phyloP scores from a whole-genome alignment of 2,797 vertebrate species.

The Lepilemur ruficaudatus region DNA sequence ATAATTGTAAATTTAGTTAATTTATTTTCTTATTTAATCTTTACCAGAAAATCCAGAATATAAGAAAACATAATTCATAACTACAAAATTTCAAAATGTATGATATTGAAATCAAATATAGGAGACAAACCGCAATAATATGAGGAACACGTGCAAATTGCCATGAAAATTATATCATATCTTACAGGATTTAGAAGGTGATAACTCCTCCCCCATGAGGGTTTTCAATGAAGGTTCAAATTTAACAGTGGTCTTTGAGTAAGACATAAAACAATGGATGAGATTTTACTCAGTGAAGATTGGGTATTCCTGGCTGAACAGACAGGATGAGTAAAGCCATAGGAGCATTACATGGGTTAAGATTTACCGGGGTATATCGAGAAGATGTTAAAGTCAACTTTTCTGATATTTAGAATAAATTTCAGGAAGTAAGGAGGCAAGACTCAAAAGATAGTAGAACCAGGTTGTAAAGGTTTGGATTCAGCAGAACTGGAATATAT shows the following conservation, averaged over 20 bases:
- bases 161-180: neutral
- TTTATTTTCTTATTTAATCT: neutral
- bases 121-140: neutral
- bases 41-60: neutral
- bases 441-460: neutral
- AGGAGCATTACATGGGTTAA: neutral
- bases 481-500: neutral
- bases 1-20: neutral
- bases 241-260: neutral
- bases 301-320: neutral
- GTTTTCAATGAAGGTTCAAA: neutral
- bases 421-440: neutral
- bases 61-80: neutral
- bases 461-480: neutral
- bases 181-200: neutral
- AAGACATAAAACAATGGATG: neutral
- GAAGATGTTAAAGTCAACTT: neutral
- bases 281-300: neutral
- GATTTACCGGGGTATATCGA: neutral
- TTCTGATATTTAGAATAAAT: neutral
- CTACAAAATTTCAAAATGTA: neutral
- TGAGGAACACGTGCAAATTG: neutral
- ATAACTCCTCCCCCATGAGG: neutral
- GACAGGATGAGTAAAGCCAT: fast-evolving
- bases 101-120: neutral